Base-by-base conservation (phyloP, 2,888 invertebrate genomes). In the Sphaeridia pumilis region DNA sequence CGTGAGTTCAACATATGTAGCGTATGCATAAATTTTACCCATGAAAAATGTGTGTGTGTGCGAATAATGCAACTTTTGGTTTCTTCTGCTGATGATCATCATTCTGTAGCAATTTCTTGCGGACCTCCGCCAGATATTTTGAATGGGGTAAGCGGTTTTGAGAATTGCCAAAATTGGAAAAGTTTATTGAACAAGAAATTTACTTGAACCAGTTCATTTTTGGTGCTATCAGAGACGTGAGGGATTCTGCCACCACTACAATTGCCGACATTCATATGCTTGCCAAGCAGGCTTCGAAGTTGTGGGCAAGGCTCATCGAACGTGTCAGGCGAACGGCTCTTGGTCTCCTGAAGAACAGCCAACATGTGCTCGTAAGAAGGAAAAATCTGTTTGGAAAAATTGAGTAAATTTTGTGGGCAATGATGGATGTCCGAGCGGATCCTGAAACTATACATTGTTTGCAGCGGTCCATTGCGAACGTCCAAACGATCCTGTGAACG, bases 211-310 rank as follows among this genome's bases (percentile, higher is more conserved):
- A 17, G 17, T 38, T 14, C 38, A 38, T 46, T 20, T 14, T 46
- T 46, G 14, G 4, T 3, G 17, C 14, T 21, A 22, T 20, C 24
- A 41, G 44, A 25, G 52, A 82, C 86, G 89, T 66, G 87, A 88
- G 4, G 94, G 94, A 1, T 89, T 90, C 69, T 87, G 90, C 67
- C 90, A 92, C 72, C 88, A 87, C 28, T 97, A 84, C 71, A 87
- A 88, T 22, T 90, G 90, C 69, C 80, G 84, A 21, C 88, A 95
- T 12, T 83, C 82, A 36, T 95, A 94, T 67, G 84, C 87, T 59
- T 98, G 97, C 67, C 84, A 87, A 3, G 88, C 88, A 58, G 93
- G 90, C 3, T 95, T 88, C 72, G 90, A 94, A 70, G 76, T 97
- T 59, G 83, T 89, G 10, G 97, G 95, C 34, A 82, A 84, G 59